phyloP scores from a whole-genome alignment of 2,888 invertebrate genomes.

The Melanophora roralis region DNA sequence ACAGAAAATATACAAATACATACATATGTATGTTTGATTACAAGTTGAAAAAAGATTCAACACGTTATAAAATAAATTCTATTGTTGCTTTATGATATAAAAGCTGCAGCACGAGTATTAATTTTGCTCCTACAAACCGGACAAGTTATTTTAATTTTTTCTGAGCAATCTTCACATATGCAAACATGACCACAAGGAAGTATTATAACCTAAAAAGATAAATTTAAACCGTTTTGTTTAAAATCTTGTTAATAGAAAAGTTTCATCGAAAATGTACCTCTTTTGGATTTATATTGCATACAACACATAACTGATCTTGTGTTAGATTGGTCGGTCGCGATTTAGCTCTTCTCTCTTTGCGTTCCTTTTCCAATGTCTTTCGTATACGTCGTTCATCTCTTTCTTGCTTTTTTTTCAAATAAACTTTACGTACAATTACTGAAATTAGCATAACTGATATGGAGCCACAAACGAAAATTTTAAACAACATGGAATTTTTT shows the following conservation, averaged over 20 bases:
- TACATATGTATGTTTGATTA: no score
- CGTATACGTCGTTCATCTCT: slow-evolving; percentile 80
- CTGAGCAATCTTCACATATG: slow-evolving; percentile 90
- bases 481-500: slow-evolving; percentile 83
- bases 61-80: no score
- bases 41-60: no score
- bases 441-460: slow-evolving; percentile 79
- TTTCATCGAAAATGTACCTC: slow-evolving; percentile 79
- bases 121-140: slow-evolving; percentile 88
- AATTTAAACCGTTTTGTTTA: no score
- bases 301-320: slow-evolving; percentile 86
- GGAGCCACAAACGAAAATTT: slow-evolving; percentile 79
- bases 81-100: slow-evolving; percentile 80
- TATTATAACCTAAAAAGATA: slow-evolving; percentile 83
- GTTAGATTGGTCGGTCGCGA: slow-evolving; percentile 80
- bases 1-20: no score
- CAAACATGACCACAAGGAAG: slow-evolving; percentile 95
- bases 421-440: slow-evolving; percentile 79
- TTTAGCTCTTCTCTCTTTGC: slow-evolving; percentile 82
- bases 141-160: slow-evolving; percentile 83
- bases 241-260: no score
- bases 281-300: slow-evolving; percentile 90
- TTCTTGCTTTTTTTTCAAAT: slow-evolving; percentile 78
- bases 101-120: slow-evolving; percentile 84
- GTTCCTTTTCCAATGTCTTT: slow-evolving; percentile 81